These are phyloP conservation scores for Lepilemur ruficaudatus DNA, from an alignment of 2,797 vertebrate species.

Conservation along the genomic window DNA sequence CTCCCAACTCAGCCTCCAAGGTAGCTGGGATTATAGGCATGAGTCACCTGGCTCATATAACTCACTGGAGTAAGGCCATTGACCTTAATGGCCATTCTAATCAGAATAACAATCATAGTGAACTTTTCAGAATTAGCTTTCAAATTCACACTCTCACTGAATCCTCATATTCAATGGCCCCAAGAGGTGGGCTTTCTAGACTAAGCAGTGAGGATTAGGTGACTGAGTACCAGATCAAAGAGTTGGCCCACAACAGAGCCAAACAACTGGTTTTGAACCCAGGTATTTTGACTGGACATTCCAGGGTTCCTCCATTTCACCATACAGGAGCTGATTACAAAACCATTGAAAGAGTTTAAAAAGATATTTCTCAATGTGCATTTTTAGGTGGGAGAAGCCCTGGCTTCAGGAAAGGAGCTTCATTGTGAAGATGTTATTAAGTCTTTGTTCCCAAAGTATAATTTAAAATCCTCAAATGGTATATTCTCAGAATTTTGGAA, in stretches of 20 bases:
- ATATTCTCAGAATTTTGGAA: background rate
- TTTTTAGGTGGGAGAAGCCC: background rate
- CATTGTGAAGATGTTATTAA: background rate
- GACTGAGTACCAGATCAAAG: background rate
- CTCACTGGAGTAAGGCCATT: background rate
- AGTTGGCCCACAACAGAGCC: background rate
- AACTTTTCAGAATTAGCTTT: background rate
- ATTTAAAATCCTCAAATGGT: background rate
- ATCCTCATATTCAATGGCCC: background rate
- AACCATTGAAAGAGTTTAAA: background rate
- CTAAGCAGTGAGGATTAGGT: background rate
- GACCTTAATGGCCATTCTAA: background rate
- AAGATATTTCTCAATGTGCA: background rate
- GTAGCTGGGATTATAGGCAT: background rate
- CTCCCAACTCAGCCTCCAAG: background rate
- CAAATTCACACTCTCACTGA: background rate
- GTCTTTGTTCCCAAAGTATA: background rate
- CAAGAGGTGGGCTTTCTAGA: background rate
- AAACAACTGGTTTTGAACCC: background rate
- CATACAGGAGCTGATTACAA: background rate
- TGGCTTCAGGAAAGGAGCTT: background rate
- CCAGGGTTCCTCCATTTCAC: background rate
- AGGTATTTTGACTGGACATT: background rate
- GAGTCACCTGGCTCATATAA: background rate
- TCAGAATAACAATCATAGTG: background rate